phyloP scores from a whole-genome alignment of 2,888 invertebrate species.

The Zeuzera pyrina region DNA sequence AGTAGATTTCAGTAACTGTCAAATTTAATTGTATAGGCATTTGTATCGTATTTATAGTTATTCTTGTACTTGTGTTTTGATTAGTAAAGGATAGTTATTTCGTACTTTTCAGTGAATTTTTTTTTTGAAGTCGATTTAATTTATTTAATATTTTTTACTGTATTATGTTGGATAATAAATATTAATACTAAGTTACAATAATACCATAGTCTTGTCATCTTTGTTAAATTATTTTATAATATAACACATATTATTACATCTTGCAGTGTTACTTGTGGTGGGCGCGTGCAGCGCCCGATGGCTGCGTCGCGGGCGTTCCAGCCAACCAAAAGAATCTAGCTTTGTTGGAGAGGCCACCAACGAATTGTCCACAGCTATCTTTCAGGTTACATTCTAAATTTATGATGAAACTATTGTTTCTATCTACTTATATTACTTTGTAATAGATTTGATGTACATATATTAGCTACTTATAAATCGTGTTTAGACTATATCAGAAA shows the following conservation, averaged over 20 bases:
- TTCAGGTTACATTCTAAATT: slow-evolving; percentile 44
- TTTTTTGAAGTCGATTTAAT: too few species aligned
- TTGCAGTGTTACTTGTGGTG: slow-evolving; percentile 42
- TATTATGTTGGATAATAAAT: background rate
- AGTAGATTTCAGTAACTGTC: too few species aligned
- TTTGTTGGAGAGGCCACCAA: slow-evolving; percentile 68
- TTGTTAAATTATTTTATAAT: slow-evolving; percentile 2
- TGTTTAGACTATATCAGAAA: too few species aligned
- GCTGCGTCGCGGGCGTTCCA: slow-evolving; percentile 45
- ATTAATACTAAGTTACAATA: background rate
- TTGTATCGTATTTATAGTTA: too few species aligned
- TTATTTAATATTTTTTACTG: too few species aligned
- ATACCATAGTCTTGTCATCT: background rate
- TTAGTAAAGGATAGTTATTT: too few species aligned
- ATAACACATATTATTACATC: slow-evolving; percentile 6
- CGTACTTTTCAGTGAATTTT: too few species aligned
- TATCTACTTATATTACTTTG: too few species aligned
- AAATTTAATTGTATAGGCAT: too few species aligned
- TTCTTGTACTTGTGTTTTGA: too few species aligned
- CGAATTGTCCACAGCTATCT: slow-evolving; percentile 63
- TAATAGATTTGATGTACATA: too few species aligned
- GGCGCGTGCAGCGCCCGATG: slow-evolving; percentile 46
- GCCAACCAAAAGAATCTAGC: slow-evolving; percentile 44
- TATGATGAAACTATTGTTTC: background rate
- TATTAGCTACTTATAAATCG: too few species aligned